Percentiles rank a stretch among this genome's conserved stretches.
These are phyloP conservation scores for Chaetophractus vellerosus DNA, from an alignment of 2,797 vertebrate species.

Conservation along the genomic window DNA sequence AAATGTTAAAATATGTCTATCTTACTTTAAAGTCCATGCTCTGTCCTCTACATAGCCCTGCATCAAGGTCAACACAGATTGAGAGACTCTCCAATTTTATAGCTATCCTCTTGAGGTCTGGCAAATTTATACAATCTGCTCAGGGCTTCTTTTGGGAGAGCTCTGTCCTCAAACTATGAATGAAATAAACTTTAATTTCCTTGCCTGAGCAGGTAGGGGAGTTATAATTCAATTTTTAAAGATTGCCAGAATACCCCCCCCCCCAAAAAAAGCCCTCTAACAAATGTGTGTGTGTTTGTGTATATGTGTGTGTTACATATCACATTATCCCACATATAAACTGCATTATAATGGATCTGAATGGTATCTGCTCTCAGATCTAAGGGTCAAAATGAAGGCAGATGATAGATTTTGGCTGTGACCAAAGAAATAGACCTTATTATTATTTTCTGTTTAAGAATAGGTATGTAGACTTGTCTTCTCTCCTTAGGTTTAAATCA, in stretches of 20 bases:
- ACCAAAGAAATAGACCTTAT: neutral
- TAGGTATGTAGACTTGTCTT: neutral
- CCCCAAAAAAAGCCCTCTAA: neutral
- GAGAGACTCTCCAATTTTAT: neutral
- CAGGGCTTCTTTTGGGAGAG: conserved; percentile 42
- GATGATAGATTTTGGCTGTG: neutral
- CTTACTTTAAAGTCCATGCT: conserved; percentile 19
- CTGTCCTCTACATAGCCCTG: neutral
- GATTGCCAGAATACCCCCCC: neutral
- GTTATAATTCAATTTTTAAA: conserved; percentile 62
- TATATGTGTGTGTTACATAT: too few species aligned
- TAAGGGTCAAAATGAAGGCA: neutral
- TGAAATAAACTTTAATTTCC: conserved; percentile 53
- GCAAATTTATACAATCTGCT: neutral
- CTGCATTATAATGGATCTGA: neutral
- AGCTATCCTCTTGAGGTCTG: conserved; percentile 6
- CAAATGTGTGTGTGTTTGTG: neutral
- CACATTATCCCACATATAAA: neutral
- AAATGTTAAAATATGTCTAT: conserved; percentile 20
- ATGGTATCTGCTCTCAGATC: neutral
- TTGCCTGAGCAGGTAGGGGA: conserved; percentile 9
- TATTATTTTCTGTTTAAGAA: conserved; percentile 40
- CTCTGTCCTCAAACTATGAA: neutral
- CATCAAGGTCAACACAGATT: neutral
- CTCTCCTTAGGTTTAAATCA: neutral